phyloP scores from a whole-genome alignment of 2,888 invertebrate species.

The Tholera decimalis region DNA sequence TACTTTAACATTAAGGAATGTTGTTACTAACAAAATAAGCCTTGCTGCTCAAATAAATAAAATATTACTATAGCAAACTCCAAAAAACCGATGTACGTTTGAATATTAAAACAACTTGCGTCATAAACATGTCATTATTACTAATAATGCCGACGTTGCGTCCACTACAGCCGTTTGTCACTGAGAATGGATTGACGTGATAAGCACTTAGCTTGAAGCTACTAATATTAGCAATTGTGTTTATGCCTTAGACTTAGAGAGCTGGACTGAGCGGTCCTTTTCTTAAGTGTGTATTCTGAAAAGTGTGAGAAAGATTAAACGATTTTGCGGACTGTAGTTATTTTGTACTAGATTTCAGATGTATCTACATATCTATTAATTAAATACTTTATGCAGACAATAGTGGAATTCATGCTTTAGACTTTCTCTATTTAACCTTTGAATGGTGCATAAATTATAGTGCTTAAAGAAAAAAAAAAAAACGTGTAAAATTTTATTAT shows the following conservation, averaged over 20 bases:
- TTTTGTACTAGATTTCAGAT: background rate
- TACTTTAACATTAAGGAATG: no score
- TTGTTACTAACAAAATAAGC: no score
- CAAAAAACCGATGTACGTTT: background rate
- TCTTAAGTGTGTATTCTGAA: background rate
- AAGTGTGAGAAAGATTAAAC: background rate
- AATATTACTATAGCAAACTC: no score
- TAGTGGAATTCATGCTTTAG: no score
- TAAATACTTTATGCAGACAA: no score
- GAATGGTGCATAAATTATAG: no score
- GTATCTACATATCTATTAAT: no score
- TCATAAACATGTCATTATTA: conserved; percentile 1
- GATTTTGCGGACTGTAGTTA: background rate
- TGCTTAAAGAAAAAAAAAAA: no score
- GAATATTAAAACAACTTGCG: conserved; percentile 7
- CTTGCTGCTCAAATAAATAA: no score
- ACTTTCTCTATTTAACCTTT: no score
- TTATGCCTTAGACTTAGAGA: conserved; percentile 19
- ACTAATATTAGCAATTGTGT: conserved; percentile 33
- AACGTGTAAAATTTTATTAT: no score
- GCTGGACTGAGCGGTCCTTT: background rate
- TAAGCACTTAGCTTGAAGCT: conserved; percentile 35
- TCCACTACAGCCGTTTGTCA: conserved; percentile 42
- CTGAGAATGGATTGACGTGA: conserved; percentile 24
- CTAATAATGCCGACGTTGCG: conserved; percentile 26